Evolutionary conservation across 2,113 vertebrate genomes (phyloP).

Genomic region (Myrmophylax atrothorax): DNA sequence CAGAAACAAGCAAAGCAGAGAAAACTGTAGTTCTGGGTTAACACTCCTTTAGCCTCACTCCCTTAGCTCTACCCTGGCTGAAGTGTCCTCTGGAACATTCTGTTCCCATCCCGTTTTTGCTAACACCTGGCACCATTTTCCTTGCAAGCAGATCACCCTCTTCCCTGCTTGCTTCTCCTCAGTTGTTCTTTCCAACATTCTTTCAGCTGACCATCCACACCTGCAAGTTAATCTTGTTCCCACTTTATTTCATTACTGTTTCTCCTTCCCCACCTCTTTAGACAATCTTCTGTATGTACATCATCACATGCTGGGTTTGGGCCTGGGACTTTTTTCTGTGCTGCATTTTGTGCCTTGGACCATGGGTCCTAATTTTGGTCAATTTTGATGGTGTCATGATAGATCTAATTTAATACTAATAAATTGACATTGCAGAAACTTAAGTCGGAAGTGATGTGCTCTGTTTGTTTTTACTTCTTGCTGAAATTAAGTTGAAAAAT

Average conservation of each 20-base stretch:
- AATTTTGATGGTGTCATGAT: background rate
- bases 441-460: background rate
- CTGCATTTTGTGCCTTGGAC: background rate
- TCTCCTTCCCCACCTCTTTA: background rate
- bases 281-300: background rate
- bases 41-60: background rate
- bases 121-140: background rate
- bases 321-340: background rate
- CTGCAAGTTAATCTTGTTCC: background rate
- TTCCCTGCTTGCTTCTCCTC: background rate
- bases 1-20: background rate
- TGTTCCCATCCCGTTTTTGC: background rate
- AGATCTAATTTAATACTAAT: background rate
- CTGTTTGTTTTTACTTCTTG: constrained; percentile 3
- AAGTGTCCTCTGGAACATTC: background rate
- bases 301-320: background rate
- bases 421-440: background rate
- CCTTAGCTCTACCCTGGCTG: background rate
- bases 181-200: background rate
- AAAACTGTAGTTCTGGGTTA: background rate
- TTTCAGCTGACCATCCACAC: background rate
- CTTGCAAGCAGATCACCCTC: background rate
- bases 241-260: background rate
- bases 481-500: constrained; percentile 47
- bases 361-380: background rate